Percentiles rank a stretch among this genome's conserved stretches.
phyloP scores from a whole-genome alignment of 2,113 vertebrate genomes.

The Rafetus swinhoei region DNA sequence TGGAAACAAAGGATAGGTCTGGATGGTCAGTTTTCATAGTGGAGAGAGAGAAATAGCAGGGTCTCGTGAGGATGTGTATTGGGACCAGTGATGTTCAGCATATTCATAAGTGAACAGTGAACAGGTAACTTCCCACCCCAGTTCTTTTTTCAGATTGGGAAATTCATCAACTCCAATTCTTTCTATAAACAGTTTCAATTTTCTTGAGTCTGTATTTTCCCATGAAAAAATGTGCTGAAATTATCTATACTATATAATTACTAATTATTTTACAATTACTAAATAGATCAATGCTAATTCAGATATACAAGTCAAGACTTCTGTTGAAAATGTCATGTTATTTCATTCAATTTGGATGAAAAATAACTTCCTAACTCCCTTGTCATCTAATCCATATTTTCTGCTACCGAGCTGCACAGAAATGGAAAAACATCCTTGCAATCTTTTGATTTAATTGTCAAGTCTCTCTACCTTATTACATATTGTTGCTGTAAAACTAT shows the following conservation, averaged over 20 bases:
- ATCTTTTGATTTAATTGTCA: neutral
- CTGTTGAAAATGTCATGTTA: neutral
- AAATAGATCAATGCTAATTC: neutral
- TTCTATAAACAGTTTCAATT: no score
- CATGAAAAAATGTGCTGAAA: neutral
- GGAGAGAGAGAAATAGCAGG: no score
- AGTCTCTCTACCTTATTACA: neutral
- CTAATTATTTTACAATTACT: neutral
- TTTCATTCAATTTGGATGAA: neutral
- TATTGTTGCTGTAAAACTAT: neutral
- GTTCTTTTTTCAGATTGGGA: no score
- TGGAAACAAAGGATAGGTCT: no score
- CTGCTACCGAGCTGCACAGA: neutral
- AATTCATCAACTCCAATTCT: no score
- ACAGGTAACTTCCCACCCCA: no score
- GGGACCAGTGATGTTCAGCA: no score
- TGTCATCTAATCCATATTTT: neutral
- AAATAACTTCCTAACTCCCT: neutral
- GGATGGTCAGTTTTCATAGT: no score
- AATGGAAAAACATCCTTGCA: neutral
- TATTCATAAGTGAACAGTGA: no score
- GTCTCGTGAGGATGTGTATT: no score
- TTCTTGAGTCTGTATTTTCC: neutral
- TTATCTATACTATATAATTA: neutral
- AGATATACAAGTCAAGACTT: neutral